Evolutionary conservation across 2,797 vertebrate species (phyloP).

Genomic region (Babyrousa celebensis): DNA sequence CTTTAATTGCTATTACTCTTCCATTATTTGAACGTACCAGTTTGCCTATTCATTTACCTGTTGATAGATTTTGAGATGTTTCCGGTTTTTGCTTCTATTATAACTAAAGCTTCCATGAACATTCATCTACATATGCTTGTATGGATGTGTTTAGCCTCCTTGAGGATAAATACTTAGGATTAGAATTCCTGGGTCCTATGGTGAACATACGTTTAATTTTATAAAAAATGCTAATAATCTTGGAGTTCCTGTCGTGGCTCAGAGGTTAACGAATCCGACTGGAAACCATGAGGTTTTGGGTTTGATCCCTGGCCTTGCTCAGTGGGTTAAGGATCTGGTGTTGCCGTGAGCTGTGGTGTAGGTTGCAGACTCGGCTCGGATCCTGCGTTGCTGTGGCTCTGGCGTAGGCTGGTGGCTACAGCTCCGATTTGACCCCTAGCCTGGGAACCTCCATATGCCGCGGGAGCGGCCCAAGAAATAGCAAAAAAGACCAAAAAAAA

Average conservation of each 20-base stretch:
- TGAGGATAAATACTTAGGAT: background rate
- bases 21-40: background rate
- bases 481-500: too few species aligned
- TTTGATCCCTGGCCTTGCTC: too few species aligned
- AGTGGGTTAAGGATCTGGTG: too few species aligned
- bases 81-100: background rate
- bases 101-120: background rate
- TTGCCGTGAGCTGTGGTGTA: too few species aligned
- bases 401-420: too few species aligned
- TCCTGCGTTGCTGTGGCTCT: too few species aligned
- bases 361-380: too few species aligned
- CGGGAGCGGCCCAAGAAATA: too few species aligned
- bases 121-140: background rate
- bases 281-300: too few species aligned
- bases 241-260: background rate
- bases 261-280: too few species aligned
- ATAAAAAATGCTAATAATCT: background rate
- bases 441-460: too few species aligned
- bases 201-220: slow-evolving; percentile 27
- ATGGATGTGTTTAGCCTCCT: background rate
- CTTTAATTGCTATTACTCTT: background rate
- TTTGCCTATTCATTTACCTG: background rate
- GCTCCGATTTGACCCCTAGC: too few species aligned
- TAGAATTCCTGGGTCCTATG: background rate
- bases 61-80: background rate